Conservation (phyloP, 2,797 vertebrate genomes). For the Cuniculus paca region DNA sequence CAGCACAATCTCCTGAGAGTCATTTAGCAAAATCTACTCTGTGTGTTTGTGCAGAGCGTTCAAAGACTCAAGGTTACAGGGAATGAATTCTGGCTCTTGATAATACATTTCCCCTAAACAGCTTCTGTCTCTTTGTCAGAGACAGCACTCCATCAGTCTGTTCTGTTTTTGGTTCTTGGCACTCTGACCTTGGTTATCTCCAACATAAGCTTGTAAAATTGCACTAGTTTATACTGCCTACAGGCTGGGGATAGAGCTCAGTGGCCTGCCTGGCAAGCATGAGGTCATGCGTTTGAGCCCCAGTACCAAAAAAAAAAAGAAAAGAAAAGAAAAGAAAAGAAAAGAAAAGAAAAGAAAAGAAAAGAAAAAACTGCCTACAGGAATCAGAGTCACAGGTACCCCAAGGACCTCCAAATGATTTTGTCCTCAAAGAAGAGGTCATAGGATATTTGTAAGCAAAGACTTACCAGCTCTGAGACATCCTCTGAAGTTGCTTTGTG, state of each 20-base stretch:
- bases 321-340: too few species aligned
- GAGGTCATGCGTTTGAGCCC: too few species aligned
- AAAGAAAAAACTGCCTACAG: background rate
- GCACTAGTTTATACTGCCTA: background rate
- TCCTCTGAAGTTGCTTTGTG: conserved; percentile 42
- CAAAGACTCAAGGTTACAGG: background rate
- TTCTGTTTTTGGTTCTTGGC: background rate
- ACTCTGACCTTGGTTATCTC: background rate
- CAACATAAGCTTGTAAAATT: background rate
- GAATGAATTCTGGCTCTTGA: background rate
- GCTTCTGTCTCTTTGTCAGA: background rate
- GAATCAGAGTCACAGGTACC: background rate
- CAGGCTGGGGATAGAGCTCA: background rate
- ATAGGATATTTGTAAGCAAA: background rate
- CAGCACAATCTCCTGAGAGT: background rate
- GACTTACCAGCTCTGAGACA: conserved; percentile 69
- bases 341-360: too few species aligned
- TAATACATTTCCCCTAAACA: background rate
- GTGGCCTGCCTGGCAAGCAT: too few species aligned
- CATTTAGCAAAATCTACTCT: background rate
- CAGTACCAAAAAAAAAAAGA: too few species aligned
- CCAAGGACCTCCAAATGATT: background rate
- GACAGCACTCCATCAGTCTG: background rate
- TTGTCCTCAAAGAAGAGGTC: background rate
- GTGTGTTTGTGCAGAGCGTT: background rate